Evolutionary conservation across 2,888 invertebrate genomes (phyloP), one percentile per base, ranked within the genome.

Genomic region (Metacarcinus magister): DNA sequence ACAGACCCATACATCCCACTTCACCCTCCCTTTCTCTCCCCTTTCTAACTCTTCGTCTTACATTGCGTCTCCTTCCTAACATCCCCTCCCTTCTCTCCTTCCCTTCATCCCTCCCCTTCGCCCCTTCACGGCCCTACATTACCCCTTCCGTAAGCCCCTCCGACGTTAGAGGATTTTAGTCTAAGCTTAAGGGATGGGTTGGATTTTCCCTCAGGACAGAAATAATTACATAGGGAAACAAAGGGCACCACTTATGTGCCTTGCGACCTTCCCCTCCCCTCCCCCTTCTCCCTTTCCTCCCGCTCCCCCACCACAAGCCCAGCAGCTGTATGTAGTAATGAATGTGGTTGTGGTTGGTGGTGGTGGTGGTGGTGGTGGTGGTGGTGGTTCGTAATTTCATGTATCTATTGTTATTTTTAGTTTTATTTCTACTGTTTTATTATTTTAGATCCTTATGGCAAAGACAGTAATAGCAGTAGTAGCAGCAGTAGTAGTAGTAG

Each of bases 111-210:
- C n/a, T 67, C 67, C 67, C 67, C 8, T 32, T 32, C 82, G 13
- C 32, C 32, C 32, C 82, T 82, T 82, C 82, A 82, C 82, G 28
- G 32, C 82, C 32, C 82, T 82, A 82, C 32, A 32, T 82, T 28
- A 32, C 82, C 82, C 75, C 32, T 82, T 32, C 67, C 82, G 13
- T 82, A 82, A 82, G 82, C 82, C 82, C 82, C 82, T 82, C 82
- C 16, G 82, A 82, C 82, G 82, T 28, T 82, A 82, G 82, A 32
- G 82, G 82, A 82, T 82, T 82, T 32, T 32, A 82, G 2, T 82
- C 82, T 32, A 82, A 82, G 82, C 82, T 82, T 82, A 82, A 82
- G 82, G 82, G 82, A 82, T 82, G 82, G 82, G 82, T 32, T 7
- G 28, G 82, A 82, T 28, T 82, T 82, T 82, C 82, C 82, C 32